These are phyloP conservation scores for Meiosimyza platycephala DNA, from an alignment of 2,888 invertebrate genomes.

Conservation along the genomic window DNA sequence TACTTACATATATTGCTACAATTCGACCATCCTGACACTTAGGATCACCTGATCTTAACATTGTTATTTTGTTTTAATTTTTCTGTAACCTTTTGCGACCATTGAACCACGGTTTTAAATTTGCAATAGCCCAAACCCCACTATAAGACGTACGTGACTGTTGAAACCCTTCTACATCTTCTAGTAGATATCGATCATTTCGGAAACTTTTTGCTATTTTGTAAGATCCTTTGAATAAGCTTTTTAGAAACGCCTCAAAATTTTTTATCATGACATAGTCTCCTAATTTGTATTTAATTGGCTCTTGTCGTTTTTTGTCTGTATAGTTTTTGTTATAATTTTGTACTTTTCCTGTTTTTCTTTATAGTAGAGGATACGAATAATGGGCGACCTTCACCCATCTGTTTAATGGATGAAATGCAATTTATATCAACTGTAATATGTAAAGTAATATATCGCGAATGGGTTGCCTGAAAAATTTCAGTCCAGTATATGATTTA, in stretches of 20 bases:
- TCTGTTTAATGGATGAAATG: no score
- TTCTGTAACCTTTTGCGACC: background rate
- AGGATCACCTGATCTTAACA: conserved; percentile 24
- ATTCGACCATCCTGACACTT: conserved; percentile 23
- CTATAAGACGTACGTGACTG: conserved; percentile 34
- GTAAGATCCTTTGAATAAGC: conserved; percentile 37
- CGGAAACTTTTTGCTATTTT: conserved; percentile 29
- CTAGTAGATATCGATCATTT: conserved; percentile 37
- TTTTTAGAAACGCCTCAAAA: conserved; percentile 38
- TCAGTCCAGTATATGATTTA: no score
- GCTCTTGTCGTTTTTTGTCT: conserved; percentile 20
- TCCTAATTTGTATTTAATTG: conserved; percentile 16
- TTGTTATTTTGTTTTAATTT: background rate
- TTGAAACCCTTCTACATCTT: conserved; percentile 41
- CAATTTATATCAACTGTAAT: no score
- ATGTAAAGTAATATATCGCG: no score
- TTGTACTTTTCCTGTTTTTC: no score
- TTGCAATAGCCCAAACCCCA: conserved; percentile 37
- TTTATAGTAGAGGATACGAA: no score
- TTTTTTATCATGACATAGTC: conserved; percentile 38
- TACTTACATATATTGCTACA: no score
- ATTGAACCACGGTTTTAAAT: conserved; percentile 38
- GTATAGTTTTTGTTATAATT: conserved; percentile 35
- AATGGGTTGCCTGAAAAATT: no score
- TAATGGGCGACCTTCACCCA: no score